Base-by-base conservation (phyloP, 2,888 invertebrate species). In the Andrena bucephala region DNA sequence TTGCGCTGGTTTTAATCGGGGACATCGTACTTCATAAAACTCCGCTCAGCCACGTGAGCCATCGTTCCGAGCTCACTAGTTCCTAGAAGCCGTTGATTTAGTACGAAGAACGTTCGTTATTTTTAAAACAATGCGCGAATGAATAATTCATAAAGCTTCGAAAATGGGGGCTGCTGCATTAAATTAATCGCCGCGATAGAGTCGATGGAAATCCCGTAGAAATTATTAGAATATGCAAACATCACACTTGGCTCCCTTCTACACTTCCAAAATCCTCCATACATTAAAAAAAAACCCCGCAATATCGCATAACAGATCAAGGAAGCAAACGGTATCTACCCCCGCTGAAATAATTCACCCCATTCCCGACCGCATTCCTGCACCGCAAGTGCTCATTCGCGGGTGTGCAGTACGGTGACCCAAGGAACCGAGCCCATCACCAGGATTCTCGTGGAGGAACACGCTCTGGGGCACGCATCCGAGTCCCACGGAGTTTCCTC, bases 1-100 rank as follows among this genome's bases (percentile, higher is more conserved):
- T 86, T 85, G 83, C 76, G 81, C 81, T 82, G 75, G 67, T 84
- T 87, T 84, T 87, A 82, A 85, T 88, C 88, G 81, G 78, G 81
- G 78, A 84, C 84, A 82, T 81, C 72, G 80, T 73, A 76, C 77
- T 86, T 84, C 84, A 80, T 84, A 81, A 87, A 87, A 79, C 81
- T 81, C 77, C 62, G 60, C 54, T 65, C 52, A 75, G 74, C 57
- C 57, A 62, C 66, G 60, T 54, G 71, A 27, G 59, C 70, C 70
- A 24, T 50, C 66, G 71, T 81, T 77, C 72, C 74, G 77, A 63
- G 67, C 70, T 63, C 50, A 60, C 59, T 20, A 48, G 52, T 83
- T 75, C 74, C 59, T 50, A 72, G 86, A 83, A 81, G n/a, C 67
- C 77, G 63, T 73, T 71, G 73, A 76, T 81, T 67, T 33, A 31